Evolutionary conservation across 2,888 invertebrate species (phyloP).

Genomic region (Eupelmus urozonus): DNA sequence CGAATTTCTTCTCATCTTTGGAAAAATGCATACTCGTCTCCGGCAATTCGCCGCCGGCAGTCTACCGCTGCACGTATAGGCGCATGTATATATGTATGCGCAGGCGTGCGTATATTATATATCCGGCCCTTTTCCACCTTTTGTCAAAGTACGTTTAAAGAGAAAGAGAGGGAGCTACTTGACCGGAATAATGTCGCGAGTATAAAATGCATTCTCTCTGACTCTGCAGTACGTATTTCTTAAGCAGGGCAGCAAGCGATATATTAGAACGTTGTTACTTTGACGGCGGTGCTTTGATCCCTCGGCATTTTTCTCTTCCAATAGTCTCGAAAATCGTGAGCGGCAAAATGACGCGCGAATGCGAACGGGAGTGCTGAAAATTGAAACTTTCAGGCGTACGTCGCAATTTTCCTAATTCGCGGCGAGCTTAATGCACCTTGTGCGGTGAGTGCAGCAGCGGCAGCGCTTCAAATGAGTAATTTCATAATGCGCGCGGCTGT

Average conservation of each 20-base stretch:
- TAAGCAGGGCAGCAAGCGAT: background rate
- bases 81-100: background rate
- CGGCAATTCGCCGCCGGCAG: background rate
- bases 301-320: too few relatives aligned
- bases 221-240: background rate
- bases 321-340: too few relatives aligned
- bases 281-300: too few relatives aligned
- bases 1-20: slow-evolving; percentile 45
- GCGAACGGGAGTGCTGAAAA: too few relatives aligned
- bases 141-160: slow-evolving; percentile 43
- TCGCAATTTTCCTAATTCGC: slow-evolving; percentile 50
- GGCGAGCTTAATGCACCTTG: slow-evolving; percentile 9
- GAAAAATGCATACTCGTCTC: slow-evolving; percentile 35
- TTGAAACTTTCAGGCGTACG: slow-evolving; percentile 29
- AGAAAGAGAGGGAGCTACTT: slow-evolving; percentile 41
- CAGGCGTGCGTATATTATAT: background rate
- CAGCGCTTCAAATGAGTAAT: background rate
- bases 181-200: slow-evolving; percentile 51
- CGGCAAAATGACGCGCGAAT: too few relatives aligned
- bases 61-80: background rate
- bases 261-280: too few relatives aligned
- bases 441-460: background rate
- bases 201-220: slow-evolving; percentile 15
- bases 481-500: background rate
- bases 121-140: background rate